Conservation (phyloP, 1,140 invertebrate species). For the Trichonephila clavipes region DNA sequence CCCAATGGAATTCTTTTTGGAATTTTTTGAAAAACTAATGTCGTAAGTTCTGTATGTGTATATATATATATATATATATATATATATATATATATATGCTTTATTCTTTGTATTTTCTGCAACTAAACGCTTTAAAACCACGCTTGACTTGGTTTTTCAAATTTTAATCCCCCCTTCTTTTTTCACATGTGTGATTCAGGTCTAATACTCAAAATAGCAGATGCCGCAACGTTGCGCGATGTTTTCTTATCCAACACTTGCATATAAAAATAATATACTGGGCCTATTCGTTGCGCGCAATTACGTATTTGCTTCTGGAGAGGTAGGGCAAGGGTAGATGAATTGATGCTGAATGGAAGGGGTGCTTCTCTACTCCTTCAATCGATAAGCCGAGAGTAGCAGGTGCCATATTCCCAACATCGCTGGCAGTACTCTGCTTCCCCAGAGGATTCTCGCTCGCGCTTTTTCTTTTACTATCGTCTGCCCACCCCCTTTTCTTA, state of each 20-base stretch:
- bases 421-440: not conserved
- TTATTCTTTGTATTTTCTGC: too few relatives aligned
- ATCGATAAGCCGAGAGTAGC: conserved; percentile 57
- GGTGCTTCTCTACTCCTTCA: conserved; percentile 16
- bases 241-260: not conserved
- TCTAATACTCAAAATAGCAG: not conserved
- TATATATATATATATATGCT: too few relatives aligned
- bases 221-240: not conserved
- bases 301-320: conserved; percentile 12
- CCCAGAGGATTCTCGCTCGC: conserved; percentile 7
- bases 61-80: too few relatives aligned
- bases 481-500: not conserved
- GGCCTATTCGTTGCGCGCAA: not conserved
- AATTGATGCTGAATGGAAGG: not conserved
- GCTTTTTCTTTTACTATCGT: not conserved
- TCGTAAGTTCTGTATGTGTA: too few relatives aligned
- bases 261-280: not conserved
- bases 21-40: too few relatives aligned
- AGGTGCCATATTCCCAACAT: conserved; percentile 57
- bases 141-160: too few relatives aligned
- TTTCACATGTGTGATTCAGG: not conserved
- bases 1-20: too few relatives aligned
- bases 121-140: too few relatives aligned
- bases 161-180: not conserved
- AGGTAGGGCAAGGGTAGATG: not conserved